Conservation (phyloP, 2,888 invertebrate genomes). For the Octonoba sinensis region DNA sequence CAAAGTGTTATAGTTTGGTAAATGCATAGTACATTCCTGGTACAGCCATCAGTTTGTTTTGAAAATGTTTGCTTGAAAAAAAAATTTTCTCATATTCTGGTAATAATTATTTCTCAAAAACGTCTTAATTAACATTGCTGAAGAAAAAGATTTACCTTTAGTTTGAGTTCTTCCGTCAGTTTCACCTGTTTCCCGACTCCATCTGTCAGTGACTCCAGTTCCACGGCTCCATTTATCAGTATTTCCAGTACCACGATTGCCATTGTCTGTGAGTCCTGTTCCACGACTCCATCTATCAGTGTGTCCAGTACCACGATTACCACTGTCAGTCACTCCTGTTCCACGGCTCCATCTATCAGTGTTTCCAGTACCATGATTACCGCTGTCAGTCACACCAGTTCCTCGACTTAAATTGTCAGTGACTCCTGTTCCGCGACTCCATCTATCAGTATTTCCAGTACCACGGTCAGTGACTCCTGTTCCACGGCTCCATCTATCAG, state of each 20-base stretch:
- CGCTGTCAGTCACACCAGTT: background rate
- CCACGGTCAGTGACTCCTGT: background rate
- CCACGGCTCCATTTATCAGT: background rate
- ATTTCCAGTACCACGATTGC: background rate
- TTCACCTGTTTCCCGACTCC: background rate
- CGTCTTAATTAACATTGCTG: too few relatives aligned
- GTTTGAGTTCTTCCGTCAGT: constrained; percentile 6
- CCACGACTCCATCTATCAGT: background rate
- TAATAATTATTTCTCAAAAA: too few relatives aligned
- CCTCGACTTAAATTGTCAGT: background rate
- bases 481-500: background rate
- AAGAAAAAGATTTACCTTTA: background rate
- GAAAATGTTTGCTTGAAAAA: too few relatives aligned
- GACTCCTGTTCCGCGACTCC: background rate
- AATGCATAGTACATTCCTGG: too few relatives aligned
- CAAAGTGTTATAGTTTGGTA: too few relatives aligned
- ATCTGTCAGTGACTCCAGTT: background rate
- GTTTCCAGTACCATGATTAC: background rate
- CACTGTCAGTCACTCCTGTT: background rate
- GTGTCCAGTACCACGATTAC: background rate
- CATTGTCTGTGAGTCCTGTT: background rate
- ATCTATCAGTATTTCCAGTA: background rate
- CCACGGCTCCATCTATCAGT: background rate
- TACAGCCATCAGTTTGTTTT: too few relatives aligned
- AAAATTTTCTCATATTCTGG: too few relatives aligned